Conservation (phyloP, 2,888 invertebrate species). For the Drosophila niveifrons region DNA sequence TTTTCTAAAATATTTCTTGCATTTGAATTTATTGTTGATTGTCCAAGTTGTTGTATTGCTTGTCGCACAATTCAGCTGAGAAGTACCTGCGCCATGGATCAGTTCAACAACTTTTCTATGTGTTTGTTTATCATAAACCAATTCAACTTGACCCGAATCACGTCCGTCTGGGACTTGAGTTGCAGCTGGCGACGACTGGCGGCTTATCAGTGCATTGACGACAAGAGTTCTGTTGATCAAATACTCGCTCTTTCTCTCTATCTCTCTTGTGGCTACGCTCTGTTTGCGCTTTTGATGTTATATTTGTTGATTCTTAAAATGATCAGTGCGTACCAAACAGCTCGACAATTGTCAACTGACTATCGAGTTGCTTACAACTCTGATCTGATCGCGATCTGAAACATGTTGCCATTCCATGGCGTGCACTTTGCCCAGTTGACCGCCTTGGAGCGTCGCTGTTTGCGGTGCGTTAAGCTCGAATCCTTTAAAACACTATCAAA, state of each 20-base stretch:
- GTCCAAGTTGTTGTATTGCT: neutral
- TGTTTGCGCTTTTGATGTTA: neutral
- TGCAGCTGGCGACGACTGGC: conserved; percentile 8
- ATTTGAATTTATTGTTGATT: neutral
- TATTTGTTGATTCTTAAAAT: conserved; percentile 44
- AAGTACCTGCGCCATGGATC: conserved; percentile 6
- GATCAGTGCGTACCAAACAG: conserved; percentile 15
- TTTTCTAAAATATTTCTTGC: no score
- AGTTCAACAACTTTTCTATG: conserved; percentile 38
- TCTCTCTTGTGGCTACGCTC: conserved; percentile 3
- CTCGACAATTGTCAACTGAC: conserved; percentile 22
- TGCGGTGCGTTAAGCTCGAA: conserved; percentile 62
- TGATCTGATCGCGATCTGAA: neutral
- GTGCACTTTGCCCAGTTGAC: conserved; percentile 77
- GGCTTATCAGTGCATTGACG: conserved; percentile 53
- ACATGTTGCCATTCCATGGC: conserved; percentile 83
- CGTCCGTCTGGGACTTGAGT: conserved; percentile 20
- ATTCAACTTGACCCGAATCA: conserved; percentile 67
- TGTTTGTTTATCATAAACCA: conserved; percentile 50
- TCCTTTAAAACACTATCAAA: no score
- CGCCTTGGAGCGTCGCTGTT: conserved; percentile 68
- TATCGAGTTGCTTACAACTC: conserved; percentile 13
- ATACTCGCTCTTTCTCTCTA: conserved; percentile 27
- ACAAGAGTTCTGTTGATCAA: conserved; percentile 6
- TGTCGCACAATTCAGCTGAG: neutral